Evolutionary conservation across 2,888 invertebrate species (phyloP), one percentile per base, ranked within the genome.

Genomic region (Acronicta psi): DNA sequence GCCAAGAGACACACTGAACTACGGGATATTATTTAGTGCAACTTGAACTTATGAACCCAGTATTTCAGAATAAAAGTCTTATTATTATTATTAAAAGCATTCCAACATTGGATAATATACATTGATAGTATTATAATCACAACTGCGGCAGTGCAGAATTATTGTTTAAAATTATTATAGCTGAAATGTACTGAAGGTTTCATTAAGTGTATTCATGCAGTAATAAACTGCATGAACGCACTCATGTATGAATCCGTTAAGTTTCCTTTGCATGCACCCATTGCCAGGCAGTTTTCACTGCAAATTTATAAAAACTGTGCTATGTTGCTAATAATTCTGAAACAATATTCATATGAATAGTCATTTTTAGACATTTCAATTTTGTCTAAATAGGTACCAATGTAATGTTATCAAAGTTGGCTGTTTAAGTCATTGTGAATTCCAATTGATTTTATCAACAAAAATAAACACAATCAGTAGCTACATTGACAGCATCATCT

Each of bases 231-330:
- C 59, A 54, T 63, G 51, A 63, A 52, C 36, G 47, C 62, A 37
- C 38, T 59, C 47, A 65, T 55, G 65, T 63, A 49, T 56, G 49
- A 62, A 47, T 45, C 47, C 5, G 2, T 45, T 52, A 50, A 61
- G 55, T 61, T 66, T 69, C 40, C 38, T 55, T 38, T 34, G 46
- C 54, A 41, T 57, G 50, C 49, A 51, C 16, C 14, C 8, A 6
- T 16, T 16, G 57, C 18, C 11, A 11, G 38, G 9, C 0, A 1
- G 44, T 59, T 66, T 65, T 52, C 49, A 67, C 56, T 56, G 47
- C 18, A 38, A 55, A 17, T 14, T 42, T 17, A 51, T 44, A 53
- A 58, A 60, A 49, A 57, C 41, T 10, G 10, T 58, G 31, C 20
- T 34, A 60, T 31, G 58, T 53, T n/a, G n/a, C 45, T 43, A 54